Evolutionary conservation across 2,113 vertebrate genomes (phyloP), one percentile per base, ranked within the genome.

Genomic region (Oxygymnocypris stewartii): DNA sequence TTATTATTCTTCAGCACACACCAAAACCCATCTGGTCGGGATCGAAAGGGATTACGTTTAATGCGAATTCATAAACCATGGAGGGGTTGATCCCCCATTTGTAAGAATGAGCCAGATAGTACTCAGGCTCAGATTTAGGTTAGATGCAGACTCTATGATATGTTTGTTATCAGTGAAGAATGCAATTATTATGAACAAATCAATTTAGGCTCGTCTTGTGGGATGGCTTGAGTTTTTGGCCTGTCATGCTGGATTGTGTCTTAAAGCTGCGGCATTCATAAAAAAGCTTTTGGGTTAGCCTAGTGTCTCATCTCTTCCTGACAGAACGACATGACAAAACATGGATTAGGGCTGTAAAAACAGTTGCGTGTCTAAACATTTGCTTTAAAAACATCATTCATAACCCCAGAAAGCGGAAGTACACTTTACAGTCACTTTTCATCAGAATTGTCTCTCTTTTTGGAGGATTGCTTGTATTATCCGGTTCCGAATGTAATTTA

Each of bases 361-460:
- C 84, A 85, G 79, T 82, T 87, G 28, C 83, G 84, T 90, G 88
- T 92, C 89, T 88, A 93, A 93, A 93, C 89, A 90, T 93, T 93
- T 90, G 87, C 86, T 91, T 90, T 86, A 89, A 83, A 91, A 88
- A 87, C 74, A 81, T 85, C 75, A 89, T 91, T 92, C 87, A 87
- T 87, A 88, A 76, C 40, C 51, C 65, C 54, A 25, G n/a, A 90
- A 84, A 90, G 88, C 25, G 85, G 79, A 84, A 86, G 80, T 90
- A 69, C 86, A 88, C 85, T 92, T 90, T 78, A 88, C 82, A 84
- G 67, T n/a, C 79, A 67, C 31, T 67, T 57, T 65, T 47, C 57
- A 59, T 69, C 63, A 4, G 9, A n/a, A 6, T 49, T 35, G 14
- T 57, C 37, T 44, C 35, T 75, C 88, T 85, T 71, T 88, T n/a